phyloP scores from a whole-genome alignment of 2,888 invertebrate species.

The Linyphia triangularis region DNA sequence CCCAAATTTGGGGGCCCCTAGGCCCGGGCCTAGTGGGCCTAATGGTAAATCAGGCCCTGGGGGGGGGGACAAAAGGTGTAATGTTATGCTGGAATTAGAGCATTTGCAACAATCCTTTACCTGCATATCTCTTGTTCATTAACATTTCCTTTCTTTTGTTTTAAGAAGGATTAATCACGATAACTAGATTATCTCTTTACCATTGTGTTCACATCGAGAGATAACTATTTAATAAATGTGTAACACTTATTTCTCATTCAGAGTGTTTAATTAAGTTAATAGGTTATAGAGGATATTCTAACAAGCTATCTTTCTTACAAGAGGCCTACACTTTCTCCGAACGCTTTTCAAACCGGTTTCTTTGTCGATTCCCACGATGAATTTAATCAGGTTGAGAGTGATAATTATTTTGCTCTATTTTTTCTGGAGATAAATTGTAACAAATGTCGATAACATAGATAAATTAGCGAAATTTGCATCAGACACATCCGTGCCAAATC shows the following conservation, averaged over 20 bases:
- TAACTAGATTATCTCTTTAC: background rate
- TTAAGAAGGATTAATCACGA: background rate
- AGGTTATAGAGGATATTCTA: constrained; percentile 7
- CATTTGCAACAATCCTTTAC: no score
- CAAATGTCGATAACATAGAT: constrained; percentile 5
- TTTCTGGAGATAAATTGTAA: constrained; percentile 22
- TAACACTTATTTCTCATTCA: no score
- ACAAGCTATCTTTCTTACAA: background rate
- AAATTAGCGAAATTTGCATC: constrained; percentile 30
- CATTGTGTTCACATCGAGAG: constrained; percentile 14
- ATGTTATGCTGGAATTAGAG: no score
- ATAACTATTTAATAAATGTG: background rate
- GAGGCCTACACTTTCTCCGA: background rate
- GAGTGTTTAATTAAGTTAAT: no score
- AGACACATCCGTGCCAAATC: background rate
- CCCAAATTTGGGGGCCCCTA: no score
- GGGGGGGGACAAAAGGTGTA: no score
- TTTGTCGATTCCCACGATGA: constrained; percentile 1
- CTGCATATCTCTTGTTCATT: no score
- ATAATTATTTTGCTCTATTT: constrained; percentile 35
- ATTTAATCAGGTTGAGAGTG: constrained; percentile 28
- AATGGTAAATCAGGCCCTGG: no score
- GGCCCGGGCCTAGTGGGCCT: no score
- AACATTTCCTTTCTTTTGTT: background rate
- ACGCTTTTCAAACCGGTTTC: background rate